Evolutionary conservation across 1,140 invertebrate genomes (phyloP), one percentile per base, ranked within the genome.

Genomic region (Dendroctonus ponderosae): DNA sequence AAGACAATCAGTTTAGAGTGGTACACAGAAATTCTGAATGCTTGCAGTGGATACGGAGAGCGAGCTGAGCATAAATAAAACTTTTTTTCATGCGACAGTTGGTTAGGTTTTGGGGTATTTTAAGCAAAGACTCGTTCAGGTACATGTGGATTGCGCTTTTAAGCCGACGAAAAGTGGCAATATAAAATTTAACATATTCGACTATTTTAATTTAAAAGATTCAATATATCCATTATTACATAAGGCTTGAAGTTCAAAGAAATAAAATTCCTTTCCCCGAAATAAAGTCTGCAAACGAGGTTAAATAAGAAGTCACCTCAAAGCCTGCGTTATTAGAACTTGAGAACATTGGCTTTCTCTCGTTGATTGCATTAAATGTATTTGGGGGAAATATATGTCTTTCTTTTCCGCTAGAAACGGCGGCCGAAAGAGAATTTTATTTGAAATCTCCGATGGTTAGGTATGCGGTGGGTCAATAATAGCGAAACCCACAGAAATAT

Each of bases 1-100:
- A 58, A 66, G 54, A 59, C 63, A 66, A 66, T 66, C 63, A 66
- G 63, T 54, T 64, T 64, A 54, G 9, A 44, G 60, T 51, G 40
- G 60, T 62, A 52, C 60, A 62, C 9, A 42, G 39, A 42, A 64
- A 54, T 57, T 12, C 63, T 50, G 42, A 66, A 59, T 15, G 53
- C 50, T 59, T 66, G 48, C 56, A 39, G 42, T 56, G 52, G 50
- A 63, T 54, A 63, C 62, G 62, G 38, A 37, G 7, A 43, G 41
- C 42, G 52, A 49, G 49, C 8, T 37, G 42, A 26, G 52, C 49
- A 26, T 26, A 26, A 26, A 26, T 26, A 26, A 26, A 26, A 26
- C 26, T 26, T 26, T 26, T n/a, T 26, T 26, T 26, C 26, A 26
- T 2, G 26, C 26, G 26, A 26, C 26, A 26, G 26, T 26, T 26